phyloP scores from a whole-genome alignment of 2,888 invertebrate genomes.

The Chrysina gloriosa region DNA sequence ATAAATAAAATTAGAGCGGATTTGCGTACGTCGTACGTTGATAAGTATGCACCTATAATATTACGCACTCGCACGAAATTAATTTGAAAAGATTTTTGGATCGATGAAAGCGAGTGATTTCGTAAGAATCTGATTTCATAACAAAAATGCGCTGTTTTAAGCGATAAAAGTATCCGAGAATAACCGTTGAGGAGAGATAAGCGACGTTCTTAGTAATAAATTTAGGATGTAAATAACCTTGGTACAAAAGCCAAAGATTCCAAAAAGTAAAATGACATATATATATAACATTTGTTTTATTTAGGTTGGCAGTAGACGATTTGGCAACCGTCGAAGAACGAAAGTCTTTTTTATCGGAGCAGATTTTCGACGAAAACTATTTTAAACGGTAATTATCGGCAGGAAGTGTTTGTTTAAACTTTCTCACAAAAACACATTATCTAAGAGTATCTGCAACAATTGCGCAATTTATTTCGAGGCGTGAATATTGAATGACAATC shows the following conservation, averaged over 20 bases:
- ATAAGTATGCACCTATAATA: neutral
- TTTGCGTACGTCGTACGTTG: neutral
- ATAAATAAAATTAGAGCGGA: slow-evolving; percentile 6
- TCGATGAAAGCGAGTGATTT: no score
- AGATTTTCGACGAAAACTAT: neutral
- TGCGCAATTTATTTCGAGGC: no score
- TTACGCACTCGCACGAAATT: no score
- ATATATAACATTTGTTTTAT: slow-evolving; percentile 5
- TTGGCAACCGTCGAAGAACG: slow-evolving; percentile 4
- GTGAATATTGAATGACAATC: no score
- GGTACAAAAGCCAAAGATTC: neutral
- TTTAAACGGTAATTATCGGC: neutral
- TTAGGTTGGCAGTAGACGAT: slow-evolving; percentile 11
- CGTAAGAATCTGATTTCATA: no score
- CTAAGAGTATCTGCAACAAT: no score
- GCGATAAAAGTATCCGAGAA: neutral
- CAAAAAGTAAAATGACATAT: slow-evolving; percentile 8
- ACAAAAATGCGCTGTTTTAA: no score
- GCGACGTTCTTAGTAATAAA: neutral
- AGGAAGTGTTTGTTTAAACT: neutral
- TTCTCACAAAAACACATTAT: neutral
- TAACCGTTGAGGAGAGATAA: neutral
- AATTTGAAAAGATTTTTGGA: no score
- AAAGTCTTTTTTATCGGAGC: neutral
- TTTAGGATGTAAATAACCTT: neutral